Base-by-base conservation (phyloP, 2,888 invertebrate genomes). In the Cephonodes hylas region DNA sequence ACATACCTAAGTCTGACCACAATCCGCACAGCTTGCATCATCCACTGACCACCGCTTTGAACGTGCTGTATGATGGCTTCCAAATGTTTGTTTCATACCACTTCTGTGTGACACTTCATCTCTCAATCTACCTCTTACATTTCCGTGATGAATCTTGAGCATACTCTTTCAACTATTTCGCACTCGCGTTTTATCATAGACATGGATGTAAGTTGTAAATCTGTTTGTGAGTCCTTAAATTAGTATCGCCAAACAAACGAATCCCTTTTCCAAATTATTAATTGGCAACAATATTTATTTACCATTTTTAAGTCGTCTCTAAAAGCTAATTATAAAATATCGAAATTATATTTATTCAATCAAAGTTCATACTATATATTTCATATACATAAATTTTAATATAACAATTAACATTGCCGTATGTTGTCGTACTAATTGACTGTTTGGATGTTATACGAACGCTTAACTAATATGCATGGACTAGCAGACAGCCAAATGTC, bases 21-120 rank as follows among this genome's bases (percentile, higher is more conserved):
- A 73, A 34, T 45, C 23, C 77, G 80, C 80, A 75, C 77, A 72
- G 85, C 83, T 83, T 81, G 76, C 76, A 74, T 79, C 80, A 82
- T 79, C 79, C 80, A 80, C 80, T 75, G 68, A 77, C 68, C 80
- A 82, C 77, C 68, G 86, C 84, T 85, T 86, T 78, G 68, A 66
- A 77, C 79, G 78, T 80, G 75, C 77, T 74, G 67, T 70, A 70
- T 66, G 70, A 60, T 69, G 67, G 75, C 74, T 78, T 77, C 66
- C 59, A 66, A 53, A 68, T 72, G 65, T 73, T 68, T 69, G 71
- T 76, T 42, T 25, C 42, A 60, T 18, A 60, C 25, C 60, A 60
- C 60, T 53, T 53, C 20, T 48, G 75, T 75, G 68, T 69, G 34
- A n/a, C 48, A 38, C 38, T 63, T 67, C 65, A 60, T 65, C 66